Evolutionary conservation across 2,888 invertebrate genomes (phyloP).

Genomic region (Endotricha flammealis): DNA sequence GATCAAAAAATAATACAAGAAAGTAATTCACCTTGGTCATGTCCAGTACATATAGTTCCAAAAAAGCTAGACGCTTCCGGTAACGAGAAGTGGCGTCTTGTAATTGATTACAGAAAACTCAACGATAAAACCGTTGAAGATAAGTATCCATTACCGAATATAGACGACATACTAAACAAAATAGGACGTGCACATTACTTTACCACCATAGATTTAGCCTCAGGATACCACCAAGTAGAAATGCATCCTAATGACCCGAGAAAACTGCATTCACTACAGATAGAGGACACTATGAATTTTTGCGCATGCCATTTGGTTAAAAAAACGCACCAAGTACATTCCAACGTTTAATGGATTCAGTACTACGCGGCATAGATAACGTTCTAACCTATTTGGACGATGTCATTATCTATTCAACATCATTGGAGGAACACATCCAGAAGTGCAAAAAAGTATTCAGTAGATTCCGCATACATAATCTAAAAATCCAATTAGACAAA

Average conservation of each 20-base stretch:
- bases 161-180: slow-evolving; percentile 23
- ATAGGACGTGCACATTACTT: slow-evolving; percentile 24
- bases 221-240: slow-evolving; percentile 22
- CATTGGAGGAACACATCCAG: slow-evolving; percentile 24
- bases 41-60: slow-evolving; percentile 21
- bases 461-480: slow-evolving; percentile 20
- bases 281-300: no score
- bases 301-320: background rate
- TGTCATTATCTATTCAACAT: slow-evolving; percentile 23
- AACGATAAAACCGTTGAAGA: slow-evolving; percentile 27
- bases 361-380: slow-evolving; percentile 30
- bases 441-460: slow-evolving; percentile 27
- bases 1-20: slow-evolving; percentile 22
- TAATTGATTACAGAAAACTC: slow-evolving; percentile 19
- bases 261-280: slow-evolving; percentile 28
- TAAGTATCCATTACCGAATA: slow-evolving; percentile 25
- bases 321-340: no score
- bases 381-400: slow-evolving; percentile 29
- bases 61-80: slow-evolving; percentile 25
- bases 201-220: slow-evolving; percentile 25
- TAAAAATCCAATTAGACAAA: slow-evolving; percentile 23
- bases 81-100: slow-evolving; percentile 19
- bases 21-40: slow-evolving; percentile 22
- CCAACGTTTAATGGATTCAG: slow-evolving; percentile 29
- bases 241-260: slow-evolving; percentile 17